phyloP scores from a whole-genome alignment of 2,888 invertebrate genomes.

The Eilema griseolum region DNA sequence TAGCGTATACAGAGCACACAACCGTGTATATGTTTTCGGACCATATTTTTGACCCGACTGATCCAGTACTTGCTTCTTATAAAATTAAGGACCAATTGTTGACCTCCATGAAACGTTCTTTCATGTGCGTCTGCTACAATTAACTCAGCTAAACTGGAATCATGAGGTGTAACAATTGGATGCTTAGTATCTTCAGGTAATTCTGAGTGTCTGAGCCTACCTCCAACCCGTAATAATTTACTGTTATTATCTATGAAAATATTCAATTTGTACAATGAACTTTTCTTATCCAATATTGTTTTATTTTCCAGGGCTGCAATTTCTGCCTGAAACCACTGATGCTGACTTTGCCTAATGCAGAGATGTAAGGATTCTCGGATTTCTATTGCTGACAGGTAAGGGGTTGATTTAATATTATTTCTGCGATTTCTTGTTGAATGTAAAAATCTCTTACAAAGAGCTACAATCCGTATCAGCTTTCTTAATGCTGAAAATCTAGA shows the following conservation, averaged over 20 bases:
- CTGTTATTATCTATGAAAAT: neutral
- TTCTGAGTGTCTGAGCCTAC: neutral
- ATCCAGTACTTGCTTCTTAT: conserved; percentile 10
- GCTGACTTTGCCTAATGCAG: neutral
- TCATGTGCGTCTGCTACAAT: conserved; percentile 4
- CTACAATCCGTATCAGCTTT: neutral
- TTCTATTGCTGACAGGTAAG: conserved; percentile 3
- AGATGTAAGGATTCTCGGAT: neutral
- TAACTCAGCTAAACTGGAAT: conserved; percentile 9
- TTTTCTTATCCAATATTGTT: neutral
- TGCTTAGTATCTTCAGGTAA: neutral
- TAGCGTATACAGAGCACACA: neutral
- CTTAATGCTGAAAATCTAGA: neutral
- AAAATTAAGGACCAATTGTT: conserved; percentile 8
- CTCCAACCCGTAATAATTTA: neutral
- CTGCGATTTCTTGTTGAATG: neutral
- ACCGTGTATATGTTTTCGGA: neutral
- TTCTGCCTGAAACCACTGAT: too few relatives aligned
- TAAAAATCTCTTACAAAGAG: neutral
- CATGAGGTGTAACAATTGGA: conserved; percentile 4
- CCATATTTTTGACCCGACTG: neutral
- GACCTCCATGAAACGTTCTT: conserved; percentile 3
- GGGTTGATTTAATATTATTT: neutral
- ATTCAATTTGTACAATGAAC: neutral
- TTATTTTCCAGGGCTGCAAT: conserved; percentile 2